A percentile compares a stretch with the other conserved stretches of the same genome.
Conservation (phyloP, 2,888 invertebrate genomes). For the Drepanosiphum platanoidis region DNA sequence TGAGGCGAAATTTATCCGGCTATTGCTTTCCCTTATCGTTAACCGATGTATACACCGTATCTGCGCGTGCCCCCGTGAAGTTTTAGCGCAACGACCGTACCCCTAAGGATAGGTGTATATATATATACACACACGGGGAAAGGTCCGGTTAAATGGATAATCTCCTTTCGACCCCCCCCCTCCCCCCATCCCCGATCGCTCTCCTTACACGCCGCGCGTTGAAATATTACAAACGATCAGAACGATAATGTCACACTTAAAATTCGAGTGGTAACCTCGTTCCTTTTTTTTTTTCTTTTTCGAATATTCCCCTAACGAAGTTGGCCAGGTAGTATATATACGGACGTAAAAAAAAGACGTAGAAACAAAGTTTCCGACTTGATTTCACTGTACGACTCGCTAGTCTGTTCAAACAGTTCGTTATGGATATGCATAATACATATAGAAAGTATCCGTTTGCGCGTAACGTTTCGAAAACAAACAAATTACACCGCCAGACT, state of each 20-base stretch:
- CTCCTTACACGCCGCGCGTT: slow-evolving; percentile 10
- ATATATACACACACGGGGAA: not conserved
- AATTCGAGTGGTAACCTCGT: slow-evolving; percentile 28
- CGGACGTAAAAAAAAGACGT: slow-evolving; percentile 14
- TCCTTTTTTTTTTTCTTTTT: not conserved
- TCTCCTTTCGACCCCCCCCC: slow-evolving; percentile 2
- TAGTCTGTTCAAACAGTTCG: not conserved
- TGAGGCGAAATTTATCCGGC: slow-evolving; percentile 39
- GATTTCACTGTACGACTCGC: not conserved
- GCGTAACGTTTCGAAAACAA: not conserved
- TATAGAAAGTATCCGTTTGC: not conserved
- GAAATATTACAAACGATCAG: slow-evolving; percentile 42
- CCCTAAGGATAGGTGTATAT: slow-evolving; percentile 27
- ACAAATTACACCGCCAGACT: not conserved
- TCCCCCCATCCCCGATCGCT: not conserved
- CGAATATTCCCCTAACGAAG: slow-evolving; percentile 15
- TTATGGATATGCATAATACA: not conserved
- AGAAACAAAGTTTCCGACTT: slow-evolving; percentile 16
- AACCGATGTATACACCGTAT: slow-evolving; percentile 47
- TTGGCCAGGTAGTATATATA: not conserved
- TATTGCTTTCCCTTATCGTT: slow-evolving; percentile 56
- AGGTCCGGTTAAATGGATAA: slow-evolving; percentile 55
- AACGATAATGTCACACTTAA: slow-evolving; percentile 45
- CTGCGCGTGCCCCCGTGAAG: slow-evolving; percentile 10
- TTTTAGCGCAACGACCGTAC: slow-evolving; percentile 33